Conservation (phyloP, 2,797 vertebrate genomes). For the Momotus momota region DNA sequence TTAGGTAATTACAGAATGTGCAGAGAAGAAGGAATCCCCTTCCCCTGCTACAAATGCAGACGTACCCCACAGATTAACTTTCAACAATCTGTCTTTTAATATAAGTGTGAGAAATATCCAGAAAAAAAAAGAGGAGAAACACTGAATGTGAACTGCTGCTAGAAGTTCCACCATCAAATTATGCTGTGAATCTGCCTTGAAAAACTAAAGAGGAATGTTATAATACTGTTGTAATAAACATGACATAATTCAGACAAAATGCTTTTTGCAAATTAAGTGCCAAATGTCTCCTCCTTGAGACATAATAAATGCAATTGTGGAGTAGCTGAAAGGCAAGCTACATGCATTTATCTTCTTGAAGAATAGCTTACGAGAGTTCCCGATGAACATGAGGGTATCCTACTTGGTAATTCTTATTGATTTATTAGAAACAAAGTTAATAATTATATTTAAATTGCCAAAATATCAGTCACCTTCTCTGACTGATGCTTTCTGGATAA, state of each 20-base stretch:
- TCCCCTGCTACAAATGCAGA: neutral
- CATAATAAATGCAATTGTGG: conserved; percentile 2
- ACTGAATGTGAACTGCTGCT: neutral
- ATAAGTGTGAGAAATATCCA: neutral
- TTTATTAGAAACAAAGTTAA: conserved; percentile 4
- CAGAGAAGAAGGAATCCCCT: neutral
- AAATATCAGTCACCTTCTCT: conserved; percentile 4
- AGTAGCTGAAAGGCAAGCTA: conserved; percentile 8
- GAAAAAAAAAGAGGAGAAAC: neutral
- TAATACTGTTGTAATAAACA: conserved; percentile 18
- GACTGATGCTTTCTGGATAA: neutral
- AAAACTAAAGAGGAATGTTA: neutral
- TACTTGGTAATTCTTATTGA: neutral
- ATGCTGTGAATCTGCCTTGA: neutral
- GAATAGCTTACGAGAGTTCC: neutral
- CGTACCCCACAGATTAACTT: neutral
- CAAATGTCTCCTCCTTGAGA: conserved; percentile 37
- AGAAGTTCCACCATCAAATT: conserved; percentile 21
- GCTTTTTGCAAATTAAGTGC: conserved; percentile 38
- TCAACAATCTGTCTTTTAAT: neutral
- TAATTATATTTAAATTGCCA: neutral
- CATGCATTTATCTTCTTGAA: conserved; percentile 7
- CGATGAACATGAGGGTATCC: neutral
- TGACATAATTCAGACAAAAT: conserved; percentile 40
- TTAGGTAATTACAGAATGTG: neutral